phyloP scores from a whole-genome alignment of 2,113 vertebrate genomes.

The Phaetusa simplex region DNA sequence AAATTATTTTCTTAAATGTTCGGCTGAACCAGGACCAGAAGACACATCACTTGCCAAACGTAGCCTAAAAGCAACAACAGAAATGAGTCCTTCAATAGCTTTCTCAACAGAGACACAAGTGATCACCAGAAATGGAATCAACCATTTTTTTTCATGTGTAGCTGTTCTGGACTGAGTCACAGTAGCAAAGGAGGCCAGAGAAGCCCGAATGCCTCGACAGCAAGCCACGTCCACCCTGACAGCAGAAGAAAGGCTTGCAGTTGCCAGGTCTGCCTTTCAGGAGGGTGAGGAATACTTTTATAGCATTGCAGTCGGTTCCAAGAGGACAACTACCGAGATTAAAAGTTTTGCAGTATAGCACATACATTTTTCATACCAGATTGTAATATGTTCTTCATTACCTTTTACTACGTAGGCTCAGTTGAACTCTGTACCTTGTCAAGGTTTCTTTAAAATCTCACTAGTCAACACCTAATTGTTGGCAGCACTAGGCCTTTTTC shows the following conservation, averaged over 20 bases:
- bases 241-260: neutral
- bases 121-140: neutral
- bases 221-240: neutral
- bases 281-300: neutral
- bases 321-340: neutral
- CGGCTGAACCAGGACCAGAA: neutral
- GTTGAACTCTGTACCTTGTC: neutral
- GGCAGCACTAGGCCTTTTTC: neutral
- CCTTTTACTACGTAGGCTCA: neutral
- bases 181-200: neutral
- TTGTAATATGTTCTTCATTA: neutral
- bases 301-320: neutral
- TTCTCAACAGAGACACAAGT: neutral
- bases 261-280: neutral
- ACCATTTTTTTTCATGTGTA: neutral
- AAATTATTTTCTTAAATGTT: neutral
- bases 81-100: neutral
- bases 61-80: neutral
- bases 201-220: rapidly evolving
- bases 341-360: neutral
- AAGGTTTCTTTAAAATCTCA: neutral
- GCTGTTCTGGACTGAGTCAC: neutral
- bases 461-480: neutral
- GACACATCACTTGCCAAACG: neutral
- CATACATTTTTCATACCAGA: neutral